Evolutionary conservation across 2,113 vertebrate species (phyloP), one percentile per base, ranked within the genome.

Genomic region (Apaloderma vittatum): DNA sequence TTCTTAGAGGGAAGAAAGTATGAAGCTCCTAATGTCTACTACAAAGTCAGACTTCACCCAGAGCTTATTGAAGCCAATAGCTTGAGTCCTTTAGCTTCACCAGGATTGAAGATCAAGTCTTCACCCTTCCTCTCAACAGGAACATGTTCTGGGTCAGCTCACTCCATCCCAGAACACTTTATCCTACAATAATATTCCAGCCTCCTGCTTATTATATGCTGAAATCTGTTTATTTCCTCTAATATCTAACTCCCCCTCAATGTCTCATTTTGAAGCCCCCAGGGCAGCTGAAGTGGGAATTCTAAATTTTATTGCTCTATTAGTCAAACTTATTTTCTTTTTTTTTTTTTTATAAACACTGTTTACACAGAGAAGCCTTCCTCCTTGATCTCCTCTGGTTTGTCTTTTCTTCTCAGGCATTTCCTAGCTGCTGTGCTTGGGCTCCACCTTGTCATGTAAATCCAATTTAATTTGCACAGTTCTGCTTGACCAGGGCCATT

Each of bases 391-490:
- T 93, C 80, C 45, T 76, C 82, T 73, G 32, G 54, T 96, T 91
- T 81, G 86, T 73, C 85, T 93, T 93, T 94, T 94, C 96, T 94
- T 89, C 88, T 88, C 78, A 93, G 92, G 96, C 94, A 86, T 94
- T 91, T 97, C 95, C 81, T 84, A 96, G 94, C 96, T 82, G 96
- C 96, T 72, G 51, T 81, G 93, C 94, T 93, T 65, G 63, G 89
- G 91, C 97, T 61, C 71, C 85, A 96, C 89, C 95, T 96, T 94
- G 93, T 97, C 97, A 98, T 68, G 67, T 98, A 98, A 98, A 98
- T 97, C 96, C 98, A 98, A 98, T 98, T 98, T 98, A 98, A 98
- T 98, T 98, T 98, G 97, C 96, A 96, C 96, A 97, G 98, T 98
- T 98, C 97, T 98, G 98, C 97, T 97, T 97, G 97, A 97, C 97